Percentiles rank a stretch among this genome's conserved stretches.
Evolutionary conservation across 2,113 vertebrate genomes (phyloP).

Genomic region (Xiphias gladius): DNA sequence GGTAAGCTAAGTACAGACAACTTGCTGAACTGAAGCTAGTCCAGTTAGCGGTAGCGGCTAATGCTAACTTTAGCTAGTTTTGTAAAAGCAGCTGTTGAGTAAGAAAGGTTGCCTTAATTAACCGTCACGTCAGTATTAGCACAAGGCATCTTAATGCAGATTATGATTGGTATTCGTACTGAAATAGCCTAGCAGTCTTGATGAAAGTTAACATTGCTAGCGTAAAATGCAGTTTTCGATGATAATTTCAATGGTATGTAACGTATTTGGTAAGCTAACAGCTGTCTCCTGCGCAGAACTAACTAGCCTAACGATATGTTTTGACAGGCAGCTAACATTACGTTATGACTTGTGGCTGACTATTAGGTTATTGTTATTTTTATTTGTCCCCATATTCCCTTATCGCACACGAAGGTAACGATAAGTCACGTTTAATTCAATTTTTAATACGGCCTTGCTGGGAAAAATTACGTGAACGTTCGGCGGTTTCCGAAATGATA

Average conservation of each 20-base stretch:
- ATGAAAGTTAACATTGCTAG: neutral
- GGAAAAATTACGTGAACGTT: neutral
- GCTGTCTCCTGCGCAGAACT: neutral
- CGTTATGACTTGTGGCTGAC: neutral
- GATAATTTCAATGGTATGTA: neutral
- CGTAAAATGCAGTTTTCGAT: slow-evolving; percentile 1
- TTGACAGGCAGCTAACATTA: too few relatives aligned
- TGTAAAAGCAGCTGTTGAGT: neutral
- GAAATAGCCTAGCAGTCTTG: fast-evolving
- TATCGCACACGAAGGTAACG: neutral
- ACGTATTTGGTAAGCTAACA: neutral
- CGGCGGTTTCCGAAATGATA: neutral
- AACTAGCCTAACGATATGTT: neutral
- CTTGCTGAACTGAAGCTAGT: neutral
- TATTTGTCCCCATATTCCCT: neutral
- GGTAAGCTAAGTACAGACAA: slow-evolving; percentile 25
- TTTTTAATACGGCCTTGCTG: neutral
- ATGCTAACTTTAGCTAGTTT: slow-evolving; percentile 18
- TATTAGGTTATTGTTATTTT: neutral
- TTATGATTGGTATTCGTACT: neutral
- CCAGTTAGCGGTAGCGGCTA: neutral
- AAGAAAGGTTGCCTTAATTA: neutral
- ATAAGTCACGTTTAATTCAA: neutral
- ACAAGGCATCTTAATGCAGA: neutral
- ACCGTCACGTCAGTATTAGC: neutral